phyloP scores from a whole-genome alignment of 2,797 vertebrate genomes.

The Poecilia picta region DNA sequence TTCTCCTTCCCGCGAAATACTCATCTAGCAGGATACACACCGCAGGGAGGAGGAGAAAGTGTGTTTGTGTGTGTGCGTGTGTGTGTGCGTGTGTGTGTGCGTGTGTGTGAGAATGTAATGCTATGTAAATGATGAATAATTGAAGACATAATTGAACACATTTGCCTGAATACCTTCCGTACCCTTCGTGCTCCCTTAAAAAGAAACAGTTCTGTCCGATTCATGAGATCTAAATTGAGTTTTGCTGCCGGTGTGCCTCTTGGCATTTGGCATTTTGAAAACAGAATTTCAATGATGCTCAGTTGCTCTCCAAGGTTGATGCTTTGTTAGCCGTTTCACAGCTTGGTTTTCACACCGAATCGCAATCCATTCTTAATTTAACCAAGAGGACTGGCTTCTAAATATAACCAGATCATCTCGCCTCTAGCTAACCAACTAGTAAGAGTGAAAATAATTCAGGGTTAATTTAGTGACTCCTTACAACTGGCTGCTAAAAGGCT shows the following conservation, averaged over 20 bases:
- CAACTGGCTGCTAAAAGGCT: background rate
- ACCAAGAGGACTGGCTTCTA: background rate
- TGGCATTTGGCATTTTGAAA: background rate
- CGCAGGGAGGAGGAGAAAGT: conserved; percentile 21
- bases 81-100: too few species aligned
- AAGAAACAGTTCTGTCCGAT: background rate
- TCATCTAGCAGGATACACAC: conserved; percentile 60
- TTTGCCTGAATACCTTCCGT: conserved; percentile 3
- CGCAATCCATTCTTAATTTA: background rate
- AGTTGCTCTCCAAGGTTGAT: background rate
- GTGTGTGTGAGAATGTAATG: background rate
- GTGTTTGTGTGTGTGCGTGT: background rate
- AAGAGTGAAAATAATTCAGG: background rate
- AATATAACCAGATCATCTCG: background rate
- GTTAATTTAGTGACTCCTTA: background rate
- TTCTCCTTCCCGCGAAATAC: conserved; percentile 64
- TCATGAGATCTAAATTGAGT: background rate
- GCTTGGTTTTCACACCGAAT: background rate
- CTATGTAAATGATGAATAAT: conserved; percentile 32
- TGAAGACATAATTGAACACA: conserved; percentile 6
- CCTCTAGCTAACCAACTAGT: background rate
- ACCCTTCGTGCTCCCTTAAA: background rate
- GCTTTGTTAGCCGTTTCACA: background rate
- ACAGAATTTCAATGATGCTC: background rate
- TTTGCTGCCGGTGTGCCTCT: background rate